Base-by-base conservation (phyloP, 2,888 invertebrate species). In the Uloborus plumipes region DNA sequence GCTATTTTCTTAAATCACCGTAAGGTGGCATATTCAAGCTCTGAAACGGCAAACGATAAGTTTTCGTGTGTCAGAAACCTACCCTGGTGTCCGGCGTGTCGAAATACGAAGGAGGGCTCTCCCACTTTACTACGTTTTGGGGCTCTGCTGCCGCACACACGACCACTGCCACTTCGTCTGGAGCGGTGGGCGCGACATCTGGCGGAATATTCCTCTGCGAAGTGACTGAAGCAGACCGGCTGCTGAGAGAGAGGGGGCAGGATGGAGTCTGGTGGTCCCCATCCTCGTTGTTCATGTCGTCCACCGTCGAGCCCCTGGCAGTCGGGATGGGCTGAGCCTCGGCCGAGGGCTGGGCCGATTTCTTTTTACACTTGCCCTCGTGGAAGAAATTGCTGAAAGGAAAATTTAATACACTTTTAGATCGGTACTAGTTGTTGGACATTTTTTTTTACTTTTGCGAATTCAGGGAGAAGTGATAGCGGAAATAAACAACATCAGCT, bases 351-450 rank as follows among this genome's bases (percentile, higher is more conserved):
- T 67, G 58, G 1, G 51, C 59, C 11, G 55, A 50, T 22, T 76
- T 82, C 18, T 76, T 75, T 16, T 76, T 71, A 26, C 81, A 82
- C 49, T 82, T 82, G 26, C 81, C 75, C 16, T 71, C 81, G 66
- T 82, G 75, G 76, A 76, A 82, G 49, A 75, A 82, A 22, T 75
- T 82, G 0, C 81, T 82, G 22, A 59, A 31, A 16, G 14, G 22
- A 50, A 66, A 1, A 49, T 14, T 39, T 39, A 39, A 9, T 39
- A 11, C 39, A 39, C 39, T 39, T 39, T 39, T 39, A 39, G 39
- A 39, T 4, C 39, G 11, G 7, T 39, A 39, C 2, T 31, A n/a
- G n/a, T n/a, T n/a, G n/a, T n/a, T n/a, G n/a, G n/a, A n/a, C n/a
- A n/a, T n/a, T n/a, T n/a, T n/a, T n/a, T n/a, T n/a, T n/a, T n/a